Conservation (phyloP, 1,140 invertebrate species). For the Littorina saxatilis region DNA sequence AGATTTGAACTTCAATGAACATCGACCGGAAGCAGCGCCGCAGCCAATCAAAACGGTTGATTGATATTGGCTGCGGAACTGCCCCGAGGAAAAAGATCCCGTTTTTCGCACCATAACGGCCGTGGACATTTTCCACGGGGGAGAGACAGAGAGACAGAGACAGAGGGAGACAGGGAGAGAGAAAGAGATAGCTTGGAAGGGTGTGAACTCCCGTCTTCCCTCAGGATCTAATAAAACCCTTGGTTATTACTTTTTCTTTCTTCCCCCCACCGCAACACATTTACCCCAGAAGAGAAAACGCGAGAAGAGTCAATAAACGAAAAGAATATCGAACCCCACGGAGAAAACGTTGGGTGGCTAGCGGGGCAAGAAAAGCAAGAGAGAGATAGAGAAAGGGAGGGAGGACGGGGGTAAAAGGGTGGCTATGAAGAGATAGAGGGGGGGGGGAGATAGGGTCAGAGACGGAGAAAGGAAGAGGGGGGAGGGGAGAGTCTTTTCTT, state of each 20-base stretch:
- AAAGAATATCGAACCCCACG: constrained; percentile 7
- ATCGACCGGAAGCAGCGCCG: neutral
- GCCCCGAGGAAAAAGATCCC: neutral
- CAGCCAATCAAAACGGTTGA: constrained; percentile 7
- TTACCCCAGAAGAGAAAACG: neutral
- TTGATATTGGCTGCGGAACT: constrained; percentile 19
- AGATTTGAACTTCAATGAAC: constrained; percentile 6
- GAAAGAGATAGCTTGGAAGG: neutral
- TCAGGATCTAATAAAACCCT: constrained; percentile 10
- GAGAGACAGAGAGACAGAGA: no score
- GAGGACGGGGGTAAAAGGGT: neutral
- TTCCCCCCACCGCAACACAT: neutral
- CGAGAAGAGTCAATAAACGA: neutral
- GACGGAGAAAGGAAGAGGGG: no score
- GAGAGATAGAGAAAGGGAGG: neutral
- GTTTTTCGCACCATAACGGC: neutral
- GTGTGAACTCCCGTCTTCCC: neutral
- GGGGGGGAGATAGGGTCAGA: no score
- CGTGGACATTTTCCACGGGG: neutral
- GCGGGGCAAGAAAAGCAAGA: neutral
- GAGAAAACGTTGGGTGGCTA: neutral
- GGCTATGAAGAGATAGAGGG: no score
- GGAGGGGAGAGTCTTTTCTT: no score
- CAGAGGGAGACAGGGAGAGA: neutral
- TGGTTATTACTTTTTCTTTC: neutral